Evolutionary conservation across 2,888 invertebrate species (phyloP).

Genomic region (Lithosia quadra): DNA sequence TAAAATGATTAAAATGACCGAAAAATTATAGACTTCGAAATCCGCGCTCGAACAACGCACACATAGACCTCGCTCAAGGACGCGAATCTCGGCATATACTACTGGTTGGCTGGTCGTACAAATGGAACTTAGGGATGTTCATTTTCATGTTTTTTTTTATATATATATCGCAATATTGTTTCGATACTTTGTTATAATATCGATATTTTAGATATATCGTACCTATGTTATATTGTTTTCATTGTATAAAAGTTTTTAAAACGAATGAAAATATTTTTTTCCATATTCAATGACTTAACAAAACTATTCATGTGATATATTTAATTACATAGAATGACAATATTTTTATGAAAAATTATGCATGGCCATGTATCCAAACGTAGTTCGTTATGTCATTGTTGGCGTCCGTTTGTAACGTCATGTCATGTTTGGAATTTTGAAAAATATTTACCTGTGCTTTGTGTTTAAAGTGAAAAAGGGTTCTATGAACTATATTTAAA

Average conservation of each 20-base stretch:
- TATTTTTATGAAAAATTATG: no score
- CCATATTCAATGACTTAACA: no score
- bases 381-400: conserved; percentile 27
- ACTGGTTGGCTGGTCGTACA: neutral
- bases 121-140: neutral
- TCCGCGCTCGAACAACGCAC: neutral
- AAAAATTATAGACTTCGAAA: neutral
- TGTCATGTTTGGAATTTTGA: conserved; percentile 51
- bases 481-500: conserved; percentile 20
- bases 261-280: no score
- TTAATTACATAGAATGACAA: no score
- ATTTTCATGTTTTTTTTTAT: neutral
- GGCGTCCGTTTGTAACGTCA: conserved; percentile 64
- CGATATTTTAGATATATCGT: no score
- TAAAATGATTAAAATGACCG: no score
- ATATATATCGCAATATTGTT: neutral
- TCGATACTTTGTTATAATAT: no score
- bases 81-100: neutral
- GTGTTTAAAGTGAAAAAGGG: conserved; percentile 16
- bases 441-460: conserved; percentile 51
- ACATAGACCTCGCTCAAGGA: neutral
- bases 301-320: no score
- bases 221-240: no score
- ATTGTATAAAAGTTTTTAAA: no score
- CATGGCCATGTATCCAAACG: conserved; percentile 25